phyloP scores from a whole-genome alignment of 2,888 invertebrate species.

The Xestia sexstrigata region DNA sequence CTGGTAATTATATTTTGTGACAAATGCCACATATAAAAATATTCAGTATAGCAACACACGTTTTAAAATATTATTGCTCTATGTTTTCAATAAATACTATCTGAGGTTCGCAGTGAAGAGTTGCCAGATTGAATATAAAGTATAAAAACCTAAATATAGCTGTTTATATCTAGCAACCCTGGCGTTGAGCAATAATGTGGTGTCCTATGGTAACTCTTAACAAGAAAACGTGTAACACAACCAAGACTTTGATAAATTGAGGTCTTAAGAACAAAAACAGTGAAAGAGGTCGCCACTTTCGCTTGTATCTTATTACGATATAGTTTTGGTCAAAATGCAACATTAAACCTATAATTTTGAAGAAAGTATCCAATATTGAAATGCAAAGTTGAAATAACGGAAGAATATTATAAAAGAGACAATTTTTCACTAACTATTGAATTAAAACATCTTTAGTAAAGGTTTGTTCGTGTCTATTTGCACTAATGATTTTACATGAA shows the following conservation, averaged over 20 bases:
- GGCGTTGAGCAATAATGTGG: slow-evolving; percentile 44
- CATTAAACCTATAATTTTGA: slow-evolving; percentile 17
- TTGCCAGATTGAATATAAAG: slow-evolving; percentile 45
- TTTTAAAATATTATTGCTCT: slow-evolving; percentile 51
- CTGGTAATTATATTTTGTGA: slow-evolving; percentile 39
- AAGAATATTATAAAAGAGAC: background rate
- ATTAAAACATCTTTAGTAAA: slow-evolving; percentile 3
- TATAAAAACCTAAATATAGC: slow-evolving; percentile 34
- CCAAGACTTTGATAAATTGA: slow-evolving; percentile 18
- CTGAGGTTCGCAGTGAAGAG: slow-evolving; percentile 17
- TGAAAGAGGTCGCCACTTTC: slow-evolving; percentile 13
- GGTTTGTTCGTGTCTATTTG: slow-evolving; percentile 36
- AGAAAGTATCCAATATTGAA: slow-evolving; percentile 30
- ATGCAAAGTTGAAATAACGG: slow-evolving; percentile 31
- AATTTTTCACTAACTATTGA: slow-evolving; percentile 2
- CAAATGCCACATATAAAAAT: slow-evolving; percentile 55
- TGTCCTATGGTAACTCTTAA: slow-evolving; percentile 30
- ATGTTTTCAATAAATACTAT: slow-evolving; percentile 47
- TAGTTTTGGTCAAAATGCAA: slow-evolving; percentile 33
- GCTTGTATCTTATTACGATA: slow-evolving; percentile 3
- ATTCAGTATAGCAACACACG: slow-evolving; percentile 41
- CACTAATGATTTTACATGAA: slow-evolving; percentile 19
- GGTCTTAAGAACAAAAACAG: background rate
- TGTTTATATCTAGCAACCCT: slow-evolving; percentile 36
- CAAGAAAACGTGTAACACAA: slow-evolving; percentile 31